Evolutionary conservation across 2,888 invertebrate genomes (phyloP), one percentile per base, ranked within the genome.

Genomic region (Heteropelma amictum): DNA sequence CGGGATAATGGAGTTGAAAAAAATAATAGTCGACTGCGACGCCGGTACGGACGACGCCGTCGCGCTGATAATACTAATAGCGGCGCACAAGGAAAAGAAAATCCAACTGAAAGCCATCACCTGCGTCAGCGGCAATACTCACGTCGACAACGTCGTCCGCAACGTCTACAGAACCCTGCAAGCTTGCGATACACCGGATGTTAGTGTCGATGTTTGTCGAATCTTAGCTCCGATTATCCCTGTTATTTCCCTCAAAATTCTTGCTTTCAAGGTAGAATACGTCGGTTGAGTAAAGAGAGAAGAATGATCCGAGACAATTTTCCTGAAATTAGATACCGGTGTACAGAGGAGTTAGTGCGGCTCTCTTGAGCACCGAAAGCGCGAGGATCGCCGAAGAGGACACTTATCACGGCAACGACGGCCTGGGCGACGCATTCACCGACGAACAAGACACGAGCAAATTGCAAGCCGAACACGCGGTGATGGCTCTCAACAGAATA

Each of bases 51-150:
- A 94, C 80, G 94, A 94, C 87, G 93, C 93, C 23, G 89, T 92
- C 85, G 93, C 93, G 0, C 80, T 94, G 40, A 86, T 93, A 60
- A 85, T 93, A 80, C 87, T 93, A 0, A 83, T 93, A 1, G 89
- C 90, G 54, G 92, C 92, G 0, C 91, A 93, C 76, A 88, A 87
- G 70, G 77, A 85, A 5, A 86, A 88, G 0, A 79, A 88, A 56
- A 83, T 92, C 12, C 85, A 93, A 79, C 87, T 96, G 40, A 85
- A 94, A 49, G 96, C 92, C 0, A 91, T 96, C 1, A 95, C 95
- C 0, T 95, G 95, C 60, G 93, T 93, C 0, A 91, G 92, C 80
- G 96, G 96, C 0, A 96, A 96, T 84, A 94, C 95, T 0, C 88
- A 87, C 1, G 90, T 95, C 58, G 92, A 93, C 8, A 92, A 95